Percentiles rank a stretch among this genome's conserved stretches.
phyloP scores from a whole-genome alignment of 2,888 invertebrate genomes.

The Cordylochernes scorpioides region DNA sequence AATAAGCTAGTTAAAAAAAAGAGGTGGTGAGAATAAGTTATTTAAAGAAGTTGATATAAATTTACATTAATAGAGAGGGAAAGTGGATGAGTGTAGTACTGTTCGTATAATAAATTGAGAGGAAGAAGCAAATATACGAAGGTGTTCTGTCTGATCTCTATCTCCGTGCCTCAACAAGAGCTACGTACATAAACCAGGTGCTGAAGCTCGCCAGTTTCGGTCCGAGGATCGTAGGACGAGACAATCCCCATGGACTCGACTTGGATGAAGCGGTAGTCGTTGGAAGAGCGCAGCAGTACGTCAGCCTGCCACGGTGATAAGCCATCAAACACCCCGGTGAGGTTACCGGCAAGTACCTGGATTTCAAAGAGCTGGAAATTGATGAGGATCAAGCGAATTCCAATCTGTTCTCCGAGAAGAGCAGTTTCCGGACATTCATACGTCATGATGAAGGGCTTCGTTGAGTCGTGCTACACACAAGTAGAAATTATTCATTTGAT shows the following conservation, averaged over 20 bases:
- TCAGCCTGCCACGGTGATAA: constrained; percentile 10
- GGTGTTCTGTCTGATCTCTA: too few species aligned
- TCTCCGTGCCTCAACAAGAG: too few species aligned
- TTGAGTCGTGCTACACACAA: constrained; percentile 20
- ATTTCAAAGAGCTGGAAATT: constrained; percentile 22
- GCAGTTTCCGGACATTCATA: constrained; percentile 26
- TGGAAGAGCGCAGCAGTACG: constrained; percentile 25
- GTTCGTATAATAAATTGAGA: too few species aligned
- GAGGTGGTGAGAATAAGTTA: too few species aligned
- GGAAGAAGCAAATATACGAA: too few species aligned
- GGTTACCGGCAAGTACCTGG: too few species aligned
- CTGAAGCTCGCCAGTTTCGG: constrained; percentile 27
- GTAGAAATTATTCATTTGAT: not conserved
- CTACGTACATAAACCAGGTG: constrained; percentile 23
- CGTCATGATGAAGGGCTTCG: constrained; percentile 28
- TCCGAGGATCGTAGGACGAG: constrained; percentile 25
- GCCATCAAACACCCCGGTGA: too few species aligned
- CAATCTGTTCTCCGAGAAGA: constrained; percentile 28
- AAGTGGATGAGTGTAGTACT: too few species aligned
- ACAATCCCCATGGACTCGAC: constrained; percentile 27
- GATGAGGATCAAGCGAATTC: constrained; percentile 23
- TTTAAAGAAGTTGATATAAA: too few species aligned
- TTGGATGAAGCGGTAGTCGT: constrained; percentile 27
- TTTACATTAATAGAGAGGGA: too few species aligned
- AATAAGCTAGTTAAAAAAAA: too few species aligned